Base-by-base conservation (phyloP, 2,888 invertebrate genomes). In the Peribatodes rhomboidaria region DNA sequence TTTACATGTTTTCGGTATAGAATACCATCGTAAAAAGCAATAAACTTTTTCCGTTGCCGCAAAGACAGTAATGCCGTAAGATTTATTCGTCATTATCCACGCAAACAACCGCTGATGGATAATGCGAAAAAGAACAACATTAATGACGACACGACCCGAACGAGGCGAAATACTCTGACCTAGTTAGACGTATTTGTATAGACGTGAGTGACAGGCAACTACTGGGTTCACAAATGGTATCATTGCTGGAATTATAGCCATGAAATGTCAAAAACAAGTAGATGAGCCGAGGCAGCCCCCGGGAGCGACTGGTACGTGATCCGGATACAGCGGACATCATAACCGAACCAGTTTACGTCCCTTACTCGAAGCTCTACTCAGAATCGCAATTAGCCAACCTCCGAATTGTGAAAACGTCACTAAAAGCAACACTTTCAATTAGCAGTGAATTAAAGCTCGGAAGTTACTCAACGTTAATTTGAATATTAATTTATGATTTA, bases 201-300 rank as follows among this genome's bases (percentile, higher is more conserved):
- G 52, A 31, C 42, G 16, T 52, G 52, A 50, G 49, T 50, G 50
- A 55, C 44, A 50, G 55, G 53, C 44, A 65, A 70, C 69, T 74
- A 69, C 65, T 61, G 53, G 14, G 31, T 71, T 55, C 67, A 68
- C 69, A 69, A 68, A 68, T 65, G 57, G 61, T 67, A 70, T 67
- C 56, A 71, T 70, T 77, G 76, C 75, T 74, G 74, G 79, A 84
- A 83, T 76, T 75, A 76, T 79, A 79, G 81, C 79, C 80, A 79
- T 79, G 83, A 84, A 81, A 85, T 79, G 84, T 87, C 87, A 87
- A 87, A 87, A 89, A 87, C 83, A 89, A 87, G 82, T 82, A 84
- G 84, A 88, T 85, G 84, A 80, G 76, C 65, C 74, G 81, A 82
- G 84, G 80, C 81, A 85, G 73, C 86, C 84, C 82, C 74, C 79